Evolutionary conservation across 2,113 vertebrate species (phyloP).

Genomic region (Cephalopholis sonnerati): DNA sequence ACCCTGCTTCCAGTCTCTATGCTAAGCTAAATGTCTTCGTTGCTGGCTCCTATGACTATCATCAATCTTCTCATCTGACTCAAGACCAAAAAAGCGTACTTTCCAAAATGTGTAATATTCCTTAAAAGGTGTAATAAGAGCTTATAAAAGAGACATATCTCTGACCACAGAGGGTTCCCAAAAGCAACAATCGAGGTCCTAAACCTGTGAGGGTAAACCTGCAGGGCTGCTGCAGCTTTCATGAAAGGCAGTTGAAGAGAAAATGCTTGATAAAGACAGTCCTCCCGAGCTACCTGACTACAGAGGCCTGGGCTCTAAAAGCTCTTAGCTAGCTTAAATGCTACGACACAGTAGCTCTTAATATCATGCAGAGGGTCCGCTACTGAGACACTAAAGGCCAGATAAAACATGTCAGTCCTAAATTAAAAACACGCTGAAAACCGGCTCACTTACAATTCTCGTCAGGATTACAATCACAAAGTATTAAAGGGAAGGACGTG

Average conservation of each 20-base stretch:
- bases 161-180: not conserved
- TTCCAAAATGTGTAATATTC: not conserved
- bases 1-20: not conserved
- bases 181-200: slow-evolving; percentile 3
- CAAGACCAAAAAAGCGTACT: not conserved
- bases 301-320: slow-evolving; percentile 36
- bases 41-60: not conserved
- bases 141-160: not conserved
- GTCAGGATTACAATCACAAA: slow-evolving; percentile 26
- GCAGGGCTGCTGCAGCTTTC: slow-evolving; percentile 12
- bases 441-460: slow-evolving; percentile 36
- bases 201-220: not conserved
- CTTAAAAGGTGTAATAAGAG: not conserved
- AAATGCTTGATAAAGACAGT: slow-evolving; percentile 7
- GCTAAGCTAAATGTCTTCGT: no score
- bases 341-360: slow-evolving; percentile 42
- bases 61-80: not conserved
- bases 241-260: slow-evolving; percentile 38
- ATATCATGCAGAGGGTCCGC: slow-evolving; percentile 43
- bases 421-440: slow-evolving; percentile 30
- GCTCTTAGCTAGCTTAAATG: slow-evolving; percentile 27
- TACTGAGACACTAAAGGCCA: slow-evolving; percentile 25
- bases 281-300: not conserved
- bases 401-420: slow-evolving; percentile 38
- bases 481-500: slow-evolving; percentile 22